A percentile compares a stretch with the other conserved stretches of the same genome.
Conservation (phyloP, 2,113 vertebrate species). For the Aspiorhynchus laticeps region DNA sequence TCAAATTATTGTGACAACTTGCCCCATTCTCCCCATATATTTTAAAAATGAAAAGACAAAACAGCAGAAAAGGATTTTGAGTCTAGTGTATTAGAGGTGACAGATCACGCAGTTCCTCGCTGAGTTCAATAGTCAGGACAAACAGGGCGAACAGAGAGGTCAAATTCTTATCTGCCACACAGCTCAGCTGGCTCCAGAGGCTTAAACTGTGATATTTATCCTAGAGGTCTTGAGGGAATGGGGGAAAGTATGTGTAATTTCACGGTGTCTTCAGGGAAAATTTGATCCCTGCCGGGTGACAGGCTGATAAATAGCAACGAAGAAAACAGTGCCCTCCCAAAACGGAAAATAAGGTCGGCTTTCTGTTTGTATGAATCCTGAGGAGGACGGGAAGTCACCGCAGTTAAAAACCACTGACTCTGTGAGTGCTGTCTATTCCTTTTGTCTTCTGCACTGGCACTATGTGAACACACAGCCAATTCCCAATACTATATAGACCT, state of each 20-base stretch:
- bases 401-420: neutral
- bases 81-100: slow-evolving; percentile 43
- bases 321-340: slow-evolving; percentile 73
- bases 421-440: slow-evolving; percentile 20
- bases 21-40: neutral
- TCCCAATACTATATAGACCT: slow-evolving; percentile 27
- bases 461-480: neutral
- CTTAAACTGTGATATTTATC: slow-evolving; percentile 82
- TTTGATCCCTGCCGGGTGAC: slow-evolving; percentile 81
- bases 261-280: slow-evolving; percentile 81
- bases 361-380: slow-evolving; percentile 39
- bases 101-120: slow-evolving; percentile 62
- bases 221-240: slow-evolving; percentile 69
- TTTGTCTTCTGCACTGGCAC: neutral
- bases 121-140: slow-evolving; percentile 43
- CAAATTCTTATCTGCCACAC: slow-evolving; percentile 78
- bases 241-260: slow-evolving; percentile 79
- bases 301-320: slow-evolving; percentile 81
- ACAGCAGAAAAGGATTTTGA: slow-evolving; percentile 66
- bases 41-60: slow-evolving; percentile 72
- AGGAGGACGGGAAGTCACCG: slow-evolving; percentile 14
- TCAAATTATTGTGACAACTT: neutral
- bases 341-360: slow-evolving; percentile 69
- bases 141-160: slow-evolving; percentile 73
- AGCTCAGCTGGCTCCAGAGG: slow-evolving; percentile 78